Base-by-base conservation (phyloP, 2,113 vertebrate genomes). In the Neomonachus schauinslandi region DNA sequence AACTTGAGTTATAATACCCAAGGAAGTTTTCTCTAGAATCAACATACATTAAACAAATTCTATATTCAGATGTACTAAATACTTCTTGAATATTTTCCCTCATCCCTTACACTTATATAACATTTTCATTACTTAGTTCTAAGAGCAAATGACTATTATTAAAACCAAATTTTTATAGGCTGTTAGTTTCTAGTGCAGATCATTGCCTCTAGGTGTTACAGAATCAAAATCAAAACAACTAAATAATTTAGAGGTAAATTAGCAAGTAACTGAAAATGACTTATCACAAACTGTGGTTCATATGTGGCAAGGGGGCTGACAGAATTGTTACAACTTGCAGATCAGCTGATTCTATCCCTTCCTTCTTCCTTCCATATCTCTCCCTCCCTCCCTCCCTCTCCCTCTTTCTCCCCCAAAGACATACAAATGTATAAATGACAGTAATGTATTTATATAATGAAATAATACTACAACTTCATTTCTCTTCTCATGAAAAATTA, bases 191-290 rank as follows among this genome's bases (percentile, higher is more conserved):
- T 46, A 95, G 77, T 57, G 36, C 79, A 95, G 91, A 96, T 93
- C 86, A 96, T 95, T 97, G 98, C 93, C 95, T 95, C 82, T 97
- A 96, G 97, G 94, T 97, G 61, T 93, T 97, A 46, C 65, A 95
- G 89, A 97, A 86, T 93, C 89, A 95, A 98, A 97, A 96, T 97
- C 96, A 95, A 97, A 97, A 96, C 91, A 92, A 77, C 79, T 98
- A 92, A 98, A 97, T 98, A 97, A 97, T 97, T 97, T 93, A 97
- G 72, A 96, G 42, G 82, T 94, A 97, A 97, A 95, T 93, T 90
- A 97, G 36, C 97, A 97, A 96, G 97, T 95, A 92, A 93, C 95
- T 71, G 77, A 95, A 97, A 97, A 95, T 90, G 61, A 92, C 86
- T 95, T 93, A 96, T 69, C 16, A 1, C n/a, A 86, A 81, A 81